These are phyloP conservation scores for Scolopax mira DNA, from an alignment of 2,113 vertebrate genomes.

Conservation along the genomic window DNA sequence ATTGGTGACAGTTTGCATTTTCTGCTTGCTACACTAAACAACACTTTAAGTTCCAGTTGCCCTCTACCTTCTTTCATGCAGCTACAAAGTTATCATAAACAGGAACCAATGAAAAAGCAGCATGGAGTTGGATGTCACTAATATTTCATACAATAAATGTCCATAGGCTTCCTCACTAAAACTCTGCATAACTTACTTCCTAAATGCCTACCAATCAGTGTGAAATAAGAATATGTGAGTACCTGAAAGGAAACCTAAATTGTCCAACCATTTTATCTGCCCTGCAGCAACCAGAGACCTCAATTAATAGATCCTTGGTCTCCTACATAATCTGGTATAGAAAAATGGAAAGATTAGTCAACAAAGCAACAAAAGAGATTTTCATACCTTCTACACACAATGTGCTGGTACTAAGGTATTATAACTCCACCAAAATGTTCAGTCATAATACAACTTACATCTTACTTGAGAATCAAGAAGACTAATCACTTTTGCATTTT, in stretches of 20 bases:
- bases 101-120: not conserved
- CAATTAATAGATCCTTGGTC: not conserved
- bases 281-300: not conserved
- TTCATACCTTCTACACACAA: not conserved
- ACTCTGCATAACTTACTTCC: not conserved
- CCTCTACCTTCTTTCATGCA: not conserved
- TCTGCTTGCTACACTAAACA: not conserved
- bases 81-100: not conserved
- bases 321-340: not conserved
- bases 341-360: not conserved
- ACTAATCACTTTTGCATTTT: not conserved
- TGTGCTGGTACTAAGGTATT: not conserved
- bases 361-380: not conserved
- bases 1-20: not conserved
- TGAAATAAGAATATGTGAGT: not conserved
- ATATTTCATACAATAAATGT: not conserved
- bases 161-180: not conserved
- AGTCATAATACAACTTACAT: not conserved
- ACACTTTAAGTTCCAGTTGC: not conserved
- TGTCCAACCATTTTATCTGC: not conserved
- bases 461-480: not conserved
- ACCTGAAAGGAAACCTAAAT: not conserved
- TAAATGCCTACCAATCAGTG: not conserved
- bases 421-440: not conserved
- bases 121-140: no score